Conservation (phyloP, 2,888 invertebrate genomes). For the Nephrotoma appendiculata region DNA sequence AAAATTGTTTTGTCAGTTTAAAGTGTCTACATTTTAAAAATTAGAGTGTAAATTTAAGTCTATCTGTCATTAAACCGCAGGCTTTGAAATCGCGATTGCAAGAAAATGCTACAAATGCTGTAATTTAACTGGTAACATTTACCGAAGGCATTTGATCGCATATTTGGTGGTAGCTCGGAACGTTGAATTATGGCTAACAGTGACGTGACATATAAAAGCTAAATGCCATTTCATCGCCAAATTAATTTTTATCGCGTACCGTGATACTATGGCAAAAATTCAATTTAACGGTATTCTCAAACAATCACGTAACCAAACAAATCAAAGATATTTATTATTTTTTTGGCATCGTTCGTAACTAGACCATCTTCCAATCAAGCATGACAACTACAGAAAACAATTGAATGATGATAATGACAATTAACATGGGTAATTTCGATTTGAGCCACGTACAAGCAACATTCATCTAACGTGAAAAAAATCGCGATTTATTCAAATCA, state of each 20-base stretch:
- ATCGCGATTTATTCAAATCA: background rate
- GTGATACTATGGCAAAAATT: background rate
- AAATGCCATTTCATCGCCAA: no score
- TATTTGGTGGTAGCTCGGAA: no score
- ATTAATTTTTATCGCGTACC: background rate
- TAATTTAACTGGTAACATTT: no score
- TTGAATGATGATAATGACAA: background rate
- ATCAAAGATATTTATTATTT: background rate
- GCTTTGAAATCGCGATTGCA: no score
- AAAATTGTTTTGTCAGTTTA: background rate
- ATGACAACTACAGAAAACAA: background rate
- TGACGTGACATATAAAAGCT: no score
- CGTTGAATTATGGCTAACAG: no score
- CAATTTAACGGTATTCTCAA: background rate
- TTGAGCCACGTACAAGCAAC: background rate
- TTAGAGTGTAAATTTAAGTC: no score
- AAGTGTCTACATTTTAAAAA: background rate
- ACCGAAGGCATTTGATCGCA: no score
- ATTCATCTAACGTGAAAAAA: background rate
- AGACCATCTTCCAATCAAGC: background rate
- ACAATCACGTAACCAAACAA: background rate
- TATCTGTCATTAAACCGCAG: no score
- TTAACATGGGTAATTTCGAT: background rate
- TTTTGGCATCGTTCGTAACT: background rate
- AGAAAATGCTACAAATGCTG: no score